Evolutionary conservation across 2,888 invertebrate genomes (phyloP).

Genomic region (Bellardia bayeri): DNA sequence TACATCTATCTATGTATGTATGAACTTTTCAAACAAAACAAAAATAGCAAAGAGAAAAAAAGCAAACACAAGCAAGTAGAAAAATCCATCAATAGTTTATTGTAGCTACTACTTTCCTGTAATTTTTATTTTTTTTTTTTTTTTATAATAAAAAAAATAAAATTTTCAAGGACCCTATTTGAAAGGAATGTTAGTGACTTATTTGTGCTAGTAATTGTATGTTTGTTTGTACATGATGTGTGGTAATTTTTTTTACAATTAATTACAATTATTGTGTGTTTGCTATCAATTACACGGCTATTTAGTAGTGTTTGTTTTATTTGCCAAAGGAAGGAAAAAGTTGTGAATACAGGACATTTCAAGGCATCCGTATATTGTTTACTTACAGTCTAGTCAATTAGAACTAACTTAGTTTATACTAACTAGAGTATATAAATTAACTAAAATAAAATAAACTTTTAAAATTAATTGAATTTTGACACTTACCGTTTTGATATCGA

Average conservation of each 20-base stretch:
- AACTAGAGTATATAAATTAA: neutral
- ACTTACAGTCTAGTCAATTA: constrained; percentile 38
- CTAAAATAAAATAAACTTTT: neutral
- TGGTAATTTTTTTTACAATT: constrained; percentile 34
- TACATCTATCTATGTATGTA: neutral
- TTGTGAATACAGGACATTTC: neutral
- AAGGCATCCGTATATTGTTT: neutral
- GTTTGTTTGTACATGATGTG: constrained; percentile 7
- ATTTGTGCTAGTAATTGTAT: neutral
- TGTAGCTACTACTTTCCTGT: neutral
- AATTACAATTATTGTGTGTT: constrained; percentile 36
- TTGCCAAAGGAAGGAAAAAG: neutral
- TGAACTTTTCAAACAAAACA: neutral
- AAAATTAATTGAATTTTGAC: constrained; percentile 27
- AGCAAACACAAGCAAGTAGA: neutral
- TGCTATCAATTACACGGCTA: constrained; percentile 22
- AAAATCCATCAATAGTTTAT: constrained; percentile 36
- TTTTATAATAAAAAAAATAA: too few species aligned
- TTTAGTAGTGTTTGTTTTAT: neutral
- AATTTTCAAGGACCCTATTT: constrained; percentile 50
- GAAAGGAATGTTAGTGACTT: constrained; percentile 60
- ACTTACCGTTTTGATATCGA: constrained; percentile 51
- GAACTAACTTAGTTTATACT: neutral
- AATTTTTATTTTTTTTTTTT: too few species aligned
- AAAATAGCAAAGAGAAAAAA: neutral